Evolutionary conservation across 2,113 vertebrate species (phyloP), one percentile per base, ranked within the genome.

Genomic region (Ophiodon elongatus): DNA sequence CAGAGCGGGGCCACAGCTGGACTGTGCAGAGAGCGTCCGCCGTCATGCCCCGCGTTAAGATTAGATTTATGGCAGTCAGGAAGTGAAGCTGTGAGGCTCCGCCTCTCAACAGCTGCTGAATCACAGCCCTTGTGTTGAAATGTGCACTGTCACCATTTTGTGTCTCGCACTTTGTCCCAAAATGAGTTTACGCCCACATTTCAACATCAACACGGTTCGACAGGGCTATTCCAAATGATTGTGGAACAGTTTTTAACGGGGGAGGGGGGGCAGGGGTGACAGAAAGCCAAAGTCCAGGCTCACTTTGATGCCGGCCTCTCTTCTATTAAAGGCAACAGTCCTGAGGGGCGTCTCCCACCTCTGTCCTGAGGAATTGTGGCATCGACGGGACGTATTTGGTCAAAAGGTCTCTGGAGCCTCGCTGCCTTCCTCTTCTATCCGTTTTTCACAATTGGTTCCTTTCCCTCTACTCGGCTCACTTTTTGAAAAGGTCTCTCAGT

Each of bases 1-100:
- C 19, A 21, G 39, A 4, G 29, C 50, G 27, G 25, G 11, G 25
- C 7, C 27, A 19, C 9, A 43, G 54, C 43, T 33, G 33, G 43
- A 54, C n/a, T 52, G 33, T 43, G 37, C 43, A 52, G 33, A 35
- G 19, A 8, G 8, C 9, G 7, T n/a, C n/a, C n/a, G n/a, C n/a
- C n/a, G n/a, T n/a, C n/a, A n/a, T n/a, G n/a, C n/a, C n/a, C n/a
- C n/a, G n/a, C n/a, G n/a, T n/a, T n/a, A n/a, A n/a, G n/a, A n/a
- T n/a, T n/a, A n/a, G n/a, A n/a, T n/a, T n/a, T n/a, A n/a, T n/a
- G n/a, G 31, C 27, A 47, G 37, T 71, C 21, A 15, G 29, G 56
- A 65, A 63, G 70, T 70, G 57, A 75, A 74, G 35, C 15, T 68
- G 19, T 17, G 14, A 63, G 41, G 47, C 1, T 64, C 9, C 65